Evolutionary conservation across 2,888 invertebrate species (phyloP).

Genomic region (Agapetus fuscipes): DNA sequence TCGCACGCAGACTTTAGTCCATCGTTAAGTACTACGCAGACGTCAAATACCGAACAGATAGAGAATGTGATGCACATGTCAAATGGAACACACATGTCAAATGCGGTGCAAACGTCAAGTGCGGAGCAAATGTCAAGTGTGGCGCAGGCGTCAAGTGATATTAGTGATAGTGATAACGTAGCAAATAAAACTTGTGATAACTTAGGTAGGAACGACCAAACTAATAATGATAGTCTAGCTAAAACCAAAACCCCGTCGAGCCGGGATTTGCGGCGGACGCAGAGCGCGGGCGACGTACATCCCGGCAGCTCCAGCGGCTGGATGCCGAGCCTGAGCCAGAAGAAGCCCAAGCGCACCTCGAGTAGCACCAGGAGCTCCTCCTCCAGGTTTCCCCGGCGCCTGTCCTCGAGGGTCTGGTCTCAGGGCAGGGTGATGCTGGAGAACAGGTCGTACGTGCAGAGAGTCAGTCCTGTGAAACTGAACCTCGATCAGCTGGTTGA

Average conservation of each 20-base stretch:
- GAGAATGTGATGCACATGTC: no score
- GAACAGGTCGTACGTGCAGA: constrained; percentile 31
- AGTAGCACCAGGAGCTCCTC: constrained; percentile 10
- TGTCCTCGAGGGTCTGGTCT: constrained; percentile 33
- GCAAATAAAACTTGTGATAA: no score
- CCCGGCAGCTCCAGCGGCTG: no score
- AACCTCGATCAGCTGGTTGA: constrained; percentile 43
- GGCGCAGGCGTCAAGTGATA: constrained; percentile 13
- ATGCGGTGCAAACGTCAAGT: not conserved
- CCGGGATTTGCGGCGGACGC: no score
- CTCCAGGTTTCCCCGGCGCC: not conserved
- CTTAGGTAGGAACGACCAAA: not conserved
- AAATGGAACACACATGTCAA: no score
- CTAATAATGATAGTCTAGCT: constrained; percentile 11
- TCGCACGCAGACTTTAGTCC: constrained; percentile 26
- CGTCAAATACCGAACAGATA: no score
- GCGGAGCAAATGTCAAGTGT: not conserved
- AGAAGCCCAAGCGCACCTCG: constrained; percentile 15
- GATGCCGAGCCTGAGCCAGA: constrained; percentile 16
- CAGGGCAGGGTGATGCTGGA: constrained; percentile 38
- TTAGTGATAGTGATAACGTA: constrained; percentile 9
- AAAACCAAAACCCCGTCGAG: no score
- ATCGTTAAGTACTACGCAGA: no score
- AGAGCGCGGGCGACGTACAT: no score
- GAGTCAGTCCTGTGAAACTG: constrained; percentile 33